Evolutionary conservation across 2,888 invertebrate genomes (phyloP), one percentile per base, ranked within the genome.

Genomic region (Ornithoptera priamus): DNA sequence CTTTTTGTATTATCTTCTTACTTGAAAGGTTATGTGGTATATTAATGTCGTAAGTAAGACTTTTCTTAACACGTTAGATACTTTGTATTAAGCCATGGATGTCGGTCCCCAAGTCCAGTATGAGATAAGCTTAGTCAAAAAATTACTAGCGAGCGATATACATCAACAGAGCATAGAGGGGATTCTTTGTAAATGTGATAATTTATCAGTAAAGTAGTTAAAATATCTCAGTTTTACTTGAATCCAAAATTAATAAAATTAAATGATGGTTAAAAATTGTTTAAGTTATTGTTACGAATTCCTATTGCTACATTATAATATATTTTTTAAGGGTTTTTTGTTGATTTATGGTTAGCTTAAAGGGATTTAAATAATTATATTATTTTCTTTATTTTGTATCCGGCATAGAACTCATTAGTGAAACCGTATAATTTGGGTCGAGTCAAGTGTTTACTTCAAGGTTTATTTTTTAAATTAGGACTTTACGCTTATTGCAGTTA

Each of bases 1-100:
- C 62, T 66, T 50, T 53, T 62, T 71, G 50, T 57, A 67, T 67
- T 39, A 50, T 20, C 59, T 67, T 53, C 62, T 66, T 61, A 69
- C 20, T 58, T 65, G 46, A 22, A 69, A 57, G n/a, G 61, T 30
- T 60, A 53, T 63, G 20, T 36, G 58, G 42, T 68, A 59, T 39
- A 20, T 58, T 68, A 42, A 57, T 24, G 57, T 7, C 18, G 57
- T 39, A n/a, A 62, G 18, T 4, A 30, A 24, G 17, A 58, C 39
- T 39, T 7, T 39, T 39, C 10, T 39, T 39, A 39, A 10, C 0
- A 39, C 0, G 10, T 10, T 1, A 7, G 10, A 39, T 39, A 39
- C 10, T 39, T 39, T 39, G 8, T 7, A 10, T 30, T 30, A 30
- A 30, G 30, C 30, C 30, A 30, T 30, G 30, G 30, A 30, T 30